Percentiles rank a stretch among this genome's conserved stretches.
Evolutionary conservation across 2,113 vertebrate species (phyloP).

Genomic region (Baryphthengus martii): DNA sequence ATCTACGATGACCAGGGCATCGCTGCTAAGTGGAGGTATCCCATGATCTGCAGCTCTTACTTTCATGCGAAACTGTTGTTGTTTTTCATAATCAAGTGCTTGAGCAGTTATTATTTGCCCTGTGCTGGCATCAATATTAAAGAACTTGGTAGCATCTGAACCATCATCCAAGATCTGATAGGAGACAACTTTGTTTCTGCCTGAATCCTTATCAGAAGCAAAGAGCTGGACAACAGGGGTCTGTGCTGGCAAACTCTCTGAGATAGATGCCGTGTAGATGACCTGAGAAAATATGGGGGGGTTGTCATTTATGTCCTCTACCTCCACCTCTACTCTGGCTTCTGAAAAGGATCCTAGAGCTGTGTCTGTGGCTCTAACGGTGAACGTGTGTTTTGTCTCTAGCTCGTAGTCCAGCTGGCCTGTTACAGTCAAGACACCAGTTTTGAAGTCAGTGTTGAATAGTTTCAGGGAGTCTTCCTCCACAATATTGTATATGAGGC

Average conservation of each 20-base stretch:
- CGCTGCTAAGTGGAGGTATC: conserved; percentile 78
- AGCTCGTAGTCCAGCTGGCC: conserved; percentile 91
- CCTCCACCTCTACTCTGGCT: conserved; percentile 87
- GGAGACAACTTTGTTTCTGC: conserved; percentile 82
- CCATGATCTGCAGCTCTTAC: conserved; percentile 86
- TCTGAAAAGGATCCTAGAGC: conserved; percentile 89
- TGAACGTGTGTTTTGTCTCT: conserved; percentile 80
- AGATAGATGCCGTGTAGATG: conserved; percentile 73
- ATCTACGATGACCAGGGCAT: conserved; percentile 81
- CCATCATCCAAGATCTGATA: conserved; percentile 83
- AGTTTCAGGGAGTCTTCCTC: conserved; percentile 84
- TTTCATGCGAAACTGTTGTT: conserved; percentile 82
- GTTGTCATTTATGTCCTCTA: conserved; percentile 95
- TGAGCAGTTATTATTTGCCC: conserved; percentile 85
- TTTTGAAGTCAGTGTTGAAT: conserved; percentile 92
- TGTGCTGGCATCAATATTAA: conserved; percentile 80
- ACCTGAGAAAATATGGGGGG: conserved; percentile 82
- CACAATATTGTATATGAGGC: conserved; percentile 91
- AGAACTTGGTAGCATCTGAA: conserved; percentile 79
- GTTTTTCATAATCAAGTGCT: conserved; percentile 86
- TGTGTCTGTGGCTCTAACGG: conserved; percentile 89
- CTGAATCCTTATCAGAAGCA: conserved; percentile 87
- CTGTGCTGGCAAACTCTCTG: conserved; percentile 82
- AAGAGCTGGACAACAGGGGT: conserved; percentile 83
- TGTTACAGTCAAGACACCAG: conserved; percentile 86